These are phyloP conservation scores for Manis pentadactyla DNA, from an alignment of 2,797 vertebrate genomes.

Conservation along the genomic window DNA sequence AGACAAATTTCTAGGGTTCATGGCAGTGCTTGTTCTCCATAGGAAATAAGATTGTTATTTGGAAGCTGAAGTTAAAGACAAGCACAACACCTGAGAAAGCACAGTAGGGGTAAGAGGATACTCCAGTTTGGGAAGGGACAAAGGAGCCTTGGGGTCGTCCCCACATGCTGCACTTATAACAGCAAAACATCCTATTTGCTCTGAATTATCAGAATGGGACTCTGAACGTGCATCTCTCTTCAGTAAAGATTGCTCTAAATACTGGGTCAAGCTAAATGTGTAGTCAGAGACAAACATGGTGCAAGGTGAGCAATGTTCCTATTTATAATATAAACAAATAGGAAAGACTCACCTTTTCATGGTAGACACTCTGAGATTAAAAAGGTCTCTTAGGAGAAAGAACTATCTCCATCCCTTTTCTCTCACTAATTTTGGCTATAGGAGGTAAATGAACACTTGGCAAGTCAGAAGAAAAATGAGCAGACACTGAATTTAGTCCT, in stretches of 20 bases:
- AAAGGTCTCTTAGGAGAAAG: neutral
- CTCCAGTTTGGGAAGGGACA: neutral
- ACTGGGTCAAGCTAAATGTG: neutral
- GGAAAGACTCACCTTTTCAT: neutral
- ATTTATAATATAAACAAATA: neutral
- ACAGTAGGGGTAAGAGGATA: neutral
- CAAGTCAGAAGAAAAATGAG: neutral
- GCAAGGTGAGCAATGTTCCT: neutral
- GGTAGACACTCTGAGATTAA: neutral
- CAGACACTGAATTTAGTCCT: neutral
- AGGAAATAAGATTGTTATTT: neutral
- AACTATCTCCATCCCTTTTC: neutral
- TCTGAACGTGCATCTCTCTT: neutral
- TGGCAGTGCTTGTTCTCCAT: neutral
- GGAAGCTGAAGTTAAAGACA: neutral
- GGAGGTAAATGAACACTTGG: neutral
- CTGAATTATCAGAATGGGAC: neutral
- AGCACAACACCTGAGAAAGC: neutral
- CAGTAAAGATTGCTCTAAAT: neutral
- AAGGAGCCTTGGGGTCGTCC: neutral
- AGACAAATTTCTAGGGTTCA: neutral
- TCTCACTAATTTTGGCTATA: neutral
- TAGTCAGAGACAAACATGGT: neutral
- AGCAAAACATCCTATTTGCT: neutral
- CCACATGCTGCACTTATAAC: neutral